A percentile compares a stretch with the other conserved stretches of the same genome.
phyloP scores from a whole-genome alignment of 2,888 invertebrate species.

The Coecobrya sp. region DNA sequence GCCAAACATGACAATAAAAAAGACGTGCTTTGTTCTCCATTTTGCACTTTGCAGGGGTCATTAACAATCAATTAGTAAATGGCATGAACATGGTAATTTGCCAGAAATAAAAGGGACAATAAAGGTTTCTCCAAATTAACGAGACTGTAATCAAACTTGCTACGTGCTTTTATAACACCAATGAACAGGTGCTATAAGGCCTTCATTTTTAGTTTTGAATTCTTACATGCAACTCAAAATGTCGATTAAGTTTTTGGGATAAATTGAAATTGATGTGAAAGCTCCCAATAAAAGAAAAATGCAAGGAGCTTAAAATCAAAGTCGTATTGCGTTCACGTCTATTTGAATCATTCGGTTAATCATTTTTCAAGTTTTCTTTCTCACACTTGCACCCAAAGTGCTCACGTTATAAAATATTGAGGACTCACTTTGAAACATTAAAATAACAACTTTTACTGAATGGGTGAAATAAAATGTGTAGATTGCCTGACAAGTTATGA shows the following conservation, averaged over 20 bases:
- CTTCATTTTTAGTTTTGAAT: too few species aligned
- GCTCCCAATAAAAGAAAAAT: not conserved
- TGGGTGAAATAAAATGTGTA: not conserved
- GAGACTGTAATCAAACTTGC: not conserved
- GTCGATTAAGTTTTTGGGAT: not conserved
- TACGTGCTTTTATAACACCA: not conserved
- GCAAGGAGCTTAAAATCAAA: not conserved
- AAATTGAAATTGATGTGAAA: not conserved
- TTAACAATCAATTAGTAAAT: not conserved
- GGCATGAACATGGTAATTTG: constrained; percentile 3
- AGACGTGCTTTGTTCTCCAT: not conserved
- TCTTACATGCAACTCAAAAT: not conserved
- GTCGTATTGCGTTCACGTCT: too few species aligned
- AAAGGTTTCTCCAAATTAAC: not conserved
- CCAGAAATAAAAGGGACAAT: not conserved
- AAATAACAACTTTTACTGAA: too few species aligned
- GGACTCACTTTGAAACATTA: too few species aligned
- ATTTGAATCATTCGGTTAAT: too few species aligned
- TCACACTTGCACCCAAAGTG: not conserved
- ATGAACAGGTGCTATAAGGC: not conserved
- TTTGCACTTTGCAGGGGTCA: not conserved
- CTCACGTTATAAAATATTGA: not conserved
- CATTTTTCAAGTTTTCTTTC: not conserved
- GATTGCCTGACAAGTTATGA: constrained; percentile 9
- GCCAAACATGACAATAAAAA: not conserved